Evolutionary conservation across 2,888 invertebrate species (phyloP), one percentile per base, ranked within the genome.

Genomic region (Strigamia transsilvanica): DNA sequence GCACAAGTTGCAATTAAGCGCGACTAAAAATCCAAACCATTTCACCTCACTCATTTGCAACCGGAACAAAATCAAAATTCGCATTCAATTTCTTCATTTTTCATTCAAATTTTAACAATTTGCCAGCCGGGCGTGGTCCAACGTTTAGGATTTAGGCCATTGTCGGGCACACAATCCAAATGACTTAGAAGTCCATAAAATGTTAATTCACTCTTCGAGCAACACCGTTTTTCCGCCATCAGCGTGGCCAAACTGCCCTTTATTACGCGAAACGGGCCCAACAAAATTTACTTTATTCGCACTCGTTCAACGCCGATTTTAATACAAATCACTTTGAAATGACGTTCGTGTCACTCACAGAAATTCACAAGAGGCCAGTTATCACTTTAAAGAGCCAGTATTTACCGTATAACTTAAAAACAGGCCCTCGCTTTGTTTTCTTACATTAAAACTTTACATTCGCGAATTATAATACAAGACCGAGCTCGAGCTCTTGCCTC

Each of bases 121-220:
- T 38, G 18, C 23, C 18, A 41, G 10, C 12, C 21, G 51, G 4
- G 80, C 46, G 73, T 27, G 12, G 32, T n/a, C 27, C 32, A 10
- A 73, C 73, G 10, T 73, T 51, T 46, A 12, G 27, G 9, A 15
- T 51, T 51, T 51, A 18, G 46, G 18, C 80, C 51, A 80, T 80
- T 80, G 80, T 80, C 80, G 51, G 32, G n/a, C 12, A 2, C 46
- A 80, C 46, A 80, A 80, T 80, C 80, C n/a, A 80, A 80, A 42
- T 51, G 51, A 80, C 23, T 80, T 80, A 80, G 42, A 51, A 80
- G 18, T 80, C 51, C 51, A 80, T 80, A 80, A 80, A 80, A 80
- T 80, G 80, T 51, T 80, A 80, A 80, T 80, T 80, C 51, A 32
- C 51, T 80, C 46, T 51, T 32, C 32, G 13, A 73, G 73, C 12